Evolutionary conservation across 1,140 invertebrate species (phyloP).

Genomic region (Magallana ariakensis): DNA sequence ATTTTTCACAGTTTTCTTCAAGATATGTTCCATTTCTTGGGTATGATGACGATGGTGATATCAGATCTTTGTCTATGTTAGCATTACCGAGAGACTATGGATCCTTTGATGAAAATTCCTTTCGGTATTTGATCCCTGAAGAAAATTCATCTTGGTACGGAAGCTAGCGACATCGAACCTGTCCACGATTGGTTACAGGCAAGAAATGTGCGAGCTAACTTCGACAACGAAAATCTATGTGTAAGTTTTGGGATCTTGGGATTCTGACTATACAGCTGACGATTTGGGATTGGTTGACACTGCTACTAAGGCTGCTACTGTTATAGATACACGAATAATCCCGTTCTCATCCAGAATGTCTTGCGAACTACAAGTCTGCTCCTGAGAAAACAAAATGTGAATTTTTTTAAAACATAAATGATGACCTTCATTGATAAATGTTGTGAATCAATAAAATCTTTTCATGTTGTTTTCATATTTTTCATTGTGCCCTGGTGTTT

Average conservation of each 20-base stretch:
- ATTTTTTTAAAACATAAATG: neutral
- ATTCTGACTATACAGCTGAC: slow-evolving; percentile 20
- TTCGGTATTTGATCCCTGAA: neutral
- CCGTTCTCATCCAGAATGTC: slow-evolving; percentile 73
- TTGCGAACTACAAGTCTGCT: slow-evolving; percentile 70
- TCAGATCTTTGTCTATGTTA: neutral
- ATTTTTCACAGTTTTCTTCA: neutral
- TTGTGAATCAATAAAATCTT: too few relatives aligned
- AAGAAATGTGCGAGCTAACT: neutral
- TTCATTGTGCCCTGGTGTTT: too few relatives aligned
- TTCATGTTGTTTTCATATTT: too few relatives aligned
- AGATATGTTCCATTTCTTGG: too few relatives aligned
- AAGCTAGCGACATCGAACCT: neutral
- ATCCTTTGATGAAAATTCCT: neutral
- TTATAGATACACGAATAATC: slow-evolving; percentile 67
- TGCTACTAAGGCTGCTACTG: slow-evolving; percentile 70
- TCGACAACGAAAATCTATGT: neutral
- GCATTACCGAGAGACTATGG: neutral
- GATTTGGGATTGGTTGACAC: slow-evolving; percentile 69
- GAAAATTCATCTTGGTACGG: too few relatives aligned
- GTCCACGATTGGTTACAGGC: neutral
- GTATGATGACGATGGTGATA: too few relatives aligned
- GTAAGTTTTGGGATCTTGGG: slow-evolving; percentile 15
- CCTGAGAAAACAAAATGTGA: slow-evolving; percentile 60
- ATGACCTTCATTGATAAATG: too few relatives aligned